Conservation (phyloP, 2,113 vertebrate species). For the Seriola quinqueradiata region DNA sequence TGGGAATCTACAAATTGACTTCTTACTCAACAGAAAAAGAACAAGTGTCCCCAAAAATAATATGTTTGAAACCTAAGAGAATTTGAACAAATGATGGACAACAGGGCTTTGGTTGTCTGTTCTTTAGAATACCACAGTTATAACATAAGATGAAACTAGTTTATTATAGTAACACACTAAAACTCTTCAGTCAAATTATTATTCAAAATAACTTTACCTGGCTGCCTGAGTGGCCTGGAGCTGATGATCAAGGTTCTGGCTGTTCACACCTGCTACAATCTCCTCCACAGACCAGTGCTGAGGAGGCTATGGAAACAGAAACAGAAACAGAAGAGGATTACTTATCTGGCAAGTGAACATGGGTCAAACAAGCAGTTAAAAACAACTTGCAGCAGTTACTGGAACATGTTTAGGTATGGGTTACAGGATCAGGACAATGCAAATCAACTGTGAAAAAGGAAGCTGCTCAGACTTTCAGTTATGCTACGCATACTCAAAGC, state of each 20-base stretch:
- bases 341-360: background rate
- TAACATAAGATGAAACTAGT: background rate
- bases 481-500: background rate
- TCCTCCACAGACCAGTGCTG: conserved; percentile 92
- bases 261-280: conserved; percentile 88
- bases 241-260: conserved; percentile 85
- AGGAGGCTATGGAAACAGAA: conserved; percentile 73
- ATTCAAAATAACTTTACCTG: conserved; percentile 80
- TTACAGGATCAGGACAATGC: background rate
- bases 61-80: background rate
- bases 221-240: conserved; percentile 92
- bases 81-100: background rate
- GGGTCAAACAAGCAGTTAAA: background rate
- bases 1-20: background rate
- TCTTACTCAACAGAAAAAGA: background rate
- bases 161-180: background rate
- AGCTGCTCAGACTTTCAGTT: too few relatives aligned
- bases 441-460: too few relatives aligned
- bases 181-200: background rate
- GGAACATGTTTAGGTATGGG: background rate
- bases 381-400: conserved; percentile 11
- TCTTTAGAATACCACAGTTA: background rate
- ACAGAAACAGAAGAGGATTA: conserved; percentile 24
- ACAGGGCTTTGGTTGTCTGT: too few relatives aligned
- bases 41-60: background rate